Conservation (phyloP, 2,888 invertebrate genomes). For the Napeogenes sylphis region DNA sequence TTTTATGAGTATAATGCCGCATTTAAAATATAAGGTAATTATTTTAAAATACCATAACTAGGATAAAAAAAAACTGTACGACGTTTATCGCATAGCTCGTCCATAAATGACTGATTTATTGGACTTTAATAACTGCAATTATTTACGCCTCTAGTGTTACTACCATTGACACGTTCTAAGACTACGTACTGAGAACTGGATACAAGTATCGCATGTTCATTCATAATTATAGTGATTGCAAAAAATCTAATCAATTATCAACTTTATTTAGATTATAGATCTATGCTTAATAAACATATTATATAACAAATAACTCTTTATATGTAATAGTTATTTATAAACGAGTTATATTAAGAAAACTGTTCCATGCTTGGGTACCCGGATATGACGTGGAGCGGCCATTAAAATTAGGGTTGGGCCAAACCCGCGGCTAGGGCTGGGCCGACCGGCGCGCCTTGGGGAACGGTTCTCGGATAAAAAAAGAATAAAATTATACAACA, state of each 20-base stretch:
- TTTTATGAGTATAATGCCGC: no score
- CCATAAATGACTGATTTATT: conserved; percentile 60
- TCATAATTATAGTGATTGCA: conserved; percentile 32
- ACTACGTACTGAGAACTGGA: conserved; percentile 32
- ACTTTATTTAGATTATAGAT: not conserved
- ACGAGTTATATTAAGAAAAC: conserved; percentile 21
- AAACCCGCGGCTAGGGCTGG: conserved; percentile 68
- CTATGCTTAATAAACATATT: conserved; percentile 2
- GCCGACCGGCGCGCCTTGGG: conserved; percentile 62
- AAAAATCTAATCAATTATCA: conserved; percentile 37
- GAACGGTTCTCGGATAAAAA: conserved; percentile 51
- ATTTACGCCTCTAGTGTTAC: conserved; percentile 56
- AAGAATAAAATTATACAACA: conserved; percentile 55
- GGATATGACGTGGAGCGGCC: conserved; percentile 73
- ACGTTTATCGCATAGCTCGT: conserved; percentile 31
- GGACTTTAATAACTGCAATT: conserved; percentile 62
- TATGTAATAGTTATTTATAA: conserved; percentile 10
- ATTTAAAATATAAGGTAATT: no score
- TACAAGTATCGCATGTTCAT: conserved; percentile 36
- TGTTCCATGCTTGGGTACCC: conserved; percentile 63
- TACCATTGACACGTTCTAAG: conserved; percentile 36
- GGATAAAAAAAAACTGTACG: conserved; percentile 23
- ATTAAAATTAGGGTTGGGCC: conserved; percentile 79
- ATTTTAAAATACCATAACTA: no score
- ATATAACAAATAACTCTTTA: conserved; percentile 19